Evolutionary conservation across 1,140 invertebrate genomes (phyloP), one percentile per base, ranked within the genome.

Genomic region (Drosophila equinoxialis): DNA sequence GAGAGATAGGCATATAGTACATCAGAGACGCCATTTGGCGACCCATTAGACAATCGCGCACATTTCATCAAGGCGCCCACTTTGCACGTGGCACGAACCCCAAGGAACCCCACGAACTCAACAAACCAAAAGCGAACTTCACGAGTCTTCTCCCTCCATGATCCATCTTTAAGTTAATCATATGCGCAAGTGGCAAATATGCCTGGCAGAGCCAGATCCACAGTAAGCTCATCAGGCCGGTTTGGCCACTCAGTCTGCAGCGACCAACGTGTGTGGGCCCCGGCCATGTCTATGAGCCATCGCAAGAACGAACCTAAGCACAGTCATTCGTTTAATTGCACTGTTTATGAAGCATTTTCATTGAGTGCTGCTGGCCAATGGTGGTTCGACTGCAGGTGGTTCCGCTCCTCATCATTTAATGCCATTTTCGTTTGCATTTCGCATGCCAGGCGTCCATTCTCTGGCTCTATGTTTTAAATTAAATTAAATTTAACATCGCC

Each of bases 281-380:
- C 68, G 74, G 61, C 54, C 64, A 64, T 42, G 77, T 77, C 78
- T 71, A 79, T 75, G 79, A 51, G 81, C 48, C 74, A 69, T 69
- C 42, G 48, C 67, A 37, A 59, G 68, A 77, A 67, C 78, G 59
- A 37, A 33, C 77, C 72, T 61, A 61, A 71, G 74, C 84, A 89
- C 81, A 80, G 85, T 90, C 85, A 89, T 89, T 89, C 89, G 84
- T 90, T 84, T 89, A 89, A 89, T 89, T 89, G 84, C 80, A 69
- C 81, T 89, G 85, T 89, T 89, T 89, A 89, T 51, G 45, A 51
- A 51, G 45, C 45, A 51, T 51, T 51, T 51, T 51, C 45, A 51
- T 51, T 51, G 45, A 51, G 45, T 51, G 45, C 45, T 51, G 45
- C 17, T 51, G 45, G 45, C 45, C 45, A 51, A 10, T 89, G 85